Conservation (phyloP, 2,888 invertebrate species). For the Agriotes lineatus region DNA sequence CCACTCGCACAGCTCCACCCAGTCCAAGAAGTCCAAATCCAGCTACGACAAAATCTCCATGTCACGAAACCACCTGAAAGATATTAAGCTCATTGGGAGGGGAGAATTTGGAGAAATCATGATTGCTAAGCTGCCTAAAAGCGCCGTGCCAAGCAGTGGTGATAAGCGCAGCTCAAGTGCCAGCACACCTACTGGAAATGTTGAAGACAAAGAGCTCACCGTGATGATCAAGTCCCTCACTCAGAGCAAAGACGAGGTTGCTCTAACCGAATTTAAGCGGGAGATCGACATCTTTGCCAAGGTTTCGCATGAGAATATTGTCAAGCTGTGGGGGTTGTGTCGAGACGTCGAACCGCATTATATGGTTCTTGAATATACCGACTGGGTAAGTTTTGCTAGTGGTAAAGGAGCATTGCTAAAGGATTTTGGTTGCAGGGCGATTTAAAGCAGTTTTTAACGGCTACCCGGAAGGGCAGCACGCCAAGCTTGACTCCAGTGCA, state of each 20-base stretch:
- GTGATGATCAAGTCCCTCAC: constrained; percentile 84
- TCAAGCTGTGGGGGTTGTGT: constrained; percentile 84
- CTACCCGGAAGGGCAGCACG: constrained; percentile 70
- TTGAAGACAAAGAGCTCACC: constrained; percentile 66
- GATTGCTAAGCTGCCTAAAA: constrained; percentile 73
- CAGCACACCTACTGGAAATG: constrained; percentile 46
- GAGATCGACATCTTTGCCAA: constrained; percentile 90
- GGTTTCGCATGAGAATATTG: constrained; percentile 86
- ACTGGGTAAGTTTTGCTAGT: constrained; percentile 85
- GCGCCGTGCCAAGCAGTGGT: constrained; percentile 46
- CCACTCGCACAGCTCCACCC: constrained; percentile 68
- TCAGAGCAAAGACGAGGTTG: constrained; percentile 81
- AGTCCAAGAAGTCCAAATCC: constrained; percentile 71
- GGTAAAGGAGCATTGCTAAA: no score
- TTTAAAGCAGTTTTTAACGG: constrained; percentile 87
- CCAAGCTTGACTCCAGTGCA: constrained; percentile 78
- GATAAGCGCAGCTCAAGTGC: constrained; percentile 58
- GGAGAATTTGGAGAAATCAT: constrained; percentile 95
- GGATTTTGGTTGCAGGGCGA: constrained; percentile 83
- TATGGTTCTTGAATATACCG: constrained; percentile 91
- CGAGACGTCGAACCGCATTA: constrained; percentile 88
- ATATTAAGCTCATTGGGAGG: constrained; percentile 78
- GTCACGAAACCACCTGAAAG: constrained; percentile 80
- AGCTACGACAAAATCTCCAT: constrained; percentile 83
- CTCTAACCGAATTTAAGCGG: constrained; percentile 86